A percentile compares a stretch with the other conserved stretches of the same genome.
Evolutionary conservation across 2,888 invertebrate genomes (phyloP).

Genomic region (Xylota segnis): DNA sequence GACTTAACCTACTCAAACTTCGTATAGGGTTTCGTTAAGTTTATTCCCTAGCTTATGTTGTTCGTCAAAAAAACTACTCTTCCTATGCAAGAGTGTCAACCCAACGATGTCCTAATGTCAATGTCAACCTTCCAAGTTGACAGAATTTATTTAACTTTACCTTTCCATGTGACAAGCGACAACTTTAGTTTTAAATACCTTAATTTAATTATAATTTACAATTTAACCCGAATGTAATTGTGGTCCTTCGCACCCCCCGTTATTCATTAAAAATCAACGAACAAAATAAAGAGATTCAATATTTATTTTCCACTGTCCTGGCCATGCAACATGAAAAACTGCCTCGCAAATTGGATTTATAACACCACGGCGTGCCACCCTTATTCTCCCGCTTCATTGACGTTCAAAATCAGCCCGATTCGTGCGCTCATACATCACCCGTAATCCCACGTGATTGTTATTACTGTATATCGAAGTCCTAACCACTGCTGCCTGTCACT

Average conservation of each 20-base stretch:
- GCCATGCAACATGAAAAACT: conserved; percentile 15
- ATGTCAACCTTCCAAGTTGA: no score
- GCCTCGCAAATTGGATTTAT: conserved; percentile 52
- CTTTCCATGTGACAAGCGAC: no score
- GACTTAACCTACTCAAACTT: no score
- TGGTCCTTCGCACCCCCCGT: background rate
- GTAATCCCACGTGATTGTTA: conserved; percentile 51
- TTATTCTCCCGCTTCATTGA: background rate
- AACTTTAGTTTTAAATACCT: no score
- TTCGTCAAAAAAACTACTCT: no score
- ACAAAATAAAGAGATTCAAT: background rate
- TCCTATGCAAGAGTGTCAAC: no score
- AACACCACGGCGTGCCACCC: conserved; percentile 26
- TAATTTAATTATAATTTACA: no score
- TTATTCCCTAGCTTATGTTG: no score
- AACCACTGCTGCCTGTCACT: conserved; percentile 41
- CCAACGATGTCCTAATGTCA: no score
- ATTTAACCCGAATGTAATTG: background rate
- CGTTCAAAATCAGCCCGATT: background rate
- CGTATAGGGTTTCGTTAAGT: no score
- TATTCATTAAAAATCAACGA: background rate
- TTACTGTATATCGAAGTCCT: conserved; percentile 17
- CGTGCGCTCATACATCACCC: conserved; percentile 14
- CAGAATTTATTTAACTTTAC: no score
- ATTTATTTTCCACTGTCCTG: conserved; percentile 29